Percentiles rank a stretch among this genome's conserved stretches.
These are phyloP conservation scores for Zelostemma sp. DNA, from an alignment of 1,140 invertebrate species.

Conservation along the genomic window DNA sequence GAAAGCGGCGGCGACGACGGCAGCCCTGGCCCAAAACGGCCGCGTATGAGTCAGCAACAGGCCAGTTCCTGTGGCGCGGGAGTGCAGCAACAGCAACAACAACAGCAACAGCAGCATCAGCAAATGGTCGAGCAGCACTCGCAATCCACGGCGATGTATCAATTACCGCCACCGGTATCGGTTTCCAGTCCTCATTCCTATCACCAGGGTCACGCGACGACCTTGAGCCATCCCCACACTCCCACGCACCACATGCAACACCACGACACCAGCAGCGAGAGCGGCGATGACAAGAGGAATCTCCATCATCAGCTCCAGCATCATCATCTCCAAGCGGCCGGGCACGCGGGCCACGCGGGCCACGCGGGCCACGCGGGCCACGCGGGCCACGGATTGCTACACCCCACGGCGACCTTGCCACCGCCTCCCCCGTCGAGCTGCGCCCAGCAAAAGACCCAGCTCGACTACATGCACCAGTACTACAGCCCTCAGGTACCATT, in stretches of 20 bases:
- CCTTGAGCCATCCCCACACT: conserved; percentile 60
- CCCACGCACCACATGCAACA: conserved; percentile 66
- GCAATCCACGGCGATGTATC: conserved; percentile 69
- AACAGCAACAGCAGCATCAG: conserved; percentile 58
- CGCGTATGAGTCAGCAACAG: conserved; percentile 43
- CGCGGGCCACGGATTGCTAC: conserved; percentile 60
- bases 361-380: conserved; percentile 59
- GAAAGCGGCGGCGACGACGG: conserved; percentile 67
- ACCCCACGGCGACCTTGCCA: conserved; percentile 64
- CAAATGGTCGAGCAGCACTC: conserved; percentile 62
- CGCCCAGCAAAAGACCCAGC: conserved; percentile 66
- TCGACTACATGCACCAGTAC: conserved; percentile 67
- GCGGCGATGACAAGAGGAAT: conserved; percentile 67
- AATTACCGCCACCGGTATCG: conserved; percentile 67
- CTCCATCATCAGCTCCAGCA: conserved; percentile 67
- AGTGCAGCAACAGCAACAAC: conserved; percentile 32
- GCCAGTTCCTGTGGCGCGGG: conserved; percentile 51
- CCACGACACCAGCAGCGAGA: conserved; percentile 66
- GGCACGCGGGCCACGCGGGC: conserved; percentile 51
- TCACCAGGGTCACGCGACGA: conserved; percentile 60
- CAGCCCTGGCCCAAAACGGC: conserved; percentile 50
- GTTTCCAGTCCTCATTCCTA: conserved; percentile 67
- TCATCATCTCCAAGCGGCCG: conserved; percentile 60
- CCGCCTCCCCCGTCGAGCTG: conserved; percentile 64
- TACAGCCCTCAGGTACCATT: conserved; percentile 51